Evolutionary conservation across 2,113 vertebrate genomes (phyloP).

Genomic region (Pterocles orientalis): DNA sequence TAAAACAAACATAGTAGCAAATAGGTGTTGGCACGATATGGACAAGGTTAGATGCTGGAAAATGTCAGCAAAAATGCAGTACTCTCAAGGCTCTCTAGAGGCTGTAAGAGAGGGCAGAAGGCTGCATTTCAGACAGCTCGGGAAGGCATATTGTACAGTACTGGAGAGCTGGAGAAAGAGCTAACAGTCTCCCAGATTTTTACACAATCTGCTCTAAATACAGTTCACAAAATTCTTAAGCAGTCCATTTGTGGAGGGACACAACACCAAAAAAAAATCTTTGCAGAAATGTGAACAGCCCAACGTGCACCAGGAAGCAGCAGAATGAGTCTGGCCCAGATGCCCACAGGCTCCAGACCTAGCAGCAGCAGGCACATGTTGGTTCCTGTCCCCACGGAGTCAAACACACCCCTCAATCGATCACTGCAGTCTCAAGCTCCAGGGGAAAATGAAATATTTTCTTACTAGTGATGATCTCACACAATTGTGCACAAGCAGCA

Average conservation of each 20-base stretch:
- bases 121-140: neutral
- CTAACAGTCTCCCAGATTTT: neutral
- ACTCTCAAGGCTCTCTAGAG: neutral
- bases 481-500: neutral
- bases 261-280: neutral
- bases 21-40: neutral
- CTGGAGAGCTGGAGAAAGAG: neutral
- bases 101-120: neutral
- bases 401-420: accelerated
- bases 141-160: neutral
- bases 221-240: neutral
- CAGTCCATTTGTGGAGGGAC: neutral
- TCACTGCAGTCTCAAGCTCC: neutral
- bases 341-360: neutral
- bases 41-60: neutral
- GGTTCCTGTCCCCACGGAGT: neutral
- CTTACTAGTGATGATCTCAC: neutral
- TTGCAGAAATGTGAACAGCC: neutral
- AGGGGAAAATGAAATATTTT: neutral
- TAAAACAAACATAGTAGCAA: neutral
- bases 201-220: neutral
- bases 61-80: neutral
- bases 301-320: neutral
- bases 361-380: neutral
- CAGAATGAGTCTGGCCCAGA: neutral